phyloP scores from a whole-genome alignment of 2,888 invertebrate genomes.

The Mesorhabditis belari region DNA sequence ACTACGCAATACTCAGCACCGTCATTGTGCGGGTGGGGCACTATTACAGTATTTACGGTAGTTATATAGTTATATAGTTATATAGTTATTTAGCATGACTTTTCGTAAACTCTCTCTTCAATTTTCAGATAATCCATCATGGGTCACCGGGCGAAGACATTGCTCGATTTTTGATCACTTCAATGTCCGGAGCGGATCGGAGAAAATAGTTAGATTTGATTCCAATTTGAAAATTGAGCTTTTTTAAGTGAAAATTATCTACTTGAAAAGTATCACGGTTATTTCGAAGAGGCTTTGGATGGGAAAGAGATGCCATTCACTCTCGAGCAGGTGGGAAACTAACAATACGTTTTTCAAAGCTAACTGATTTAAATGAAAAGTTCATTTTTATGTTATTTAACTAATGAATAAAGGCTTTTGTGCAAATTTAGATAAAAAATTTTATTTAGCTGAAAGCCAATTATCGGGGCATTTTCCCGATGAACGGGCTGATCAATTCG shows the following conservation, averaged over 20 bases:
- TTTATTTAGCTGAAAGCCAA: background rate
- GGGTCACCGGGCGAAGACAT: background rate
- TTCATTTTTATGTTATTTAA: too few species aligned
- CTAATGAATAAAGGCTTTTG: too few species aligned
- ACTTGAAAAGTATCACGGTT: background rate
- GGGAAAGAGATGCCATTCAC: background rate
- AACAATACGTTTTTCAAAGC: too few species aligned
- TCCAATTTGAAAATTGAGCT: background rate
- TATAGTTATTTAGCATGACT: too few species aligned
- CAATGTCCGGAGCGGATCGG: background rate
- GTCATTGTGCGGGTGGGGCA: too few species aligned
- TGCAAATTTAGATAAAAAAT: too few species aligned
- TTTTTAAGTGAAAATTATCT: background rate
- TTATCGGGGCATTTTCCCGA: background rate
- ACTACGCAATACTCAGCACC: too few species aligned
- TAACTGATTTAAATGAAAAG: too few species aligned
- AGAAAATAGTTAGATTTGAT: background rate
- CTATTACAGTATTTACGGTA: too few species aligned
- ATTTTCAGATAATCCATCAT: background rate
- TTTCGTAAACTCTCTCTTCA: too few species aligned
- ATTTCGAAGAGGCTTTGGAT: background rate
- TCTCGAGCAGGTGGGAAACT: background rate
- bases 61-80: too few species aligned
- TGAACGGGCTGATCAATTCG: background rate
- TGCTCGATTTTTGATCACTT: background rate